Evolutionary conservation across 2,797 vertebrate genomes (phyloP).

Genomic region (Uromys caudimaculatus): DNA sequence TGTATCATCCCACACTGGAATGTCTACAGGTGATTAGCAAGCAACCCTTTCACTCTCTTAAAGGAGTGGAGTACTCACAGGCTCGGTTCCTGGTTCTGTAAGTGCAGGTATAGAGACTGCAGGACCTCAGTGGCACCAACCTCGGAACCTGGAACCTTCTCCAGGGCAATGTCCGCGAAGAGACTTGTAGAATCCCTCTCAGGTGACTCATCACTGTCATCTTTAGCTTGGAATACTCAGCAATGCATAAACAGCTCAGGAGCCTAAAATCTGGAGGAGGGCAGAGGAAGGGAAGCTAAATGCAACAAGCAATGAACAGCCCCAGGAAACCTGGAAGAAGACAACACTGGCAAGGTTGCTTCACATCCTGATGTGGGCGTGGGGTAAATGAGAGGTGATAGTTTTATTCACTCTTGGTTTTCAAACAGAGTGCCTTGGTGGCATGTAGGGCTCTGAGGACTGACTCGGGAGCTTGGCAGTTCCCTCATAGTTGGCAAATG

Average conservation of each 20-base stretch:
- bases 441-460: conserved; percentile 44
- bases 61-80: conserved; percentile 66
- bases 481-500: conserved; percentile 35
- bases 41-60: neutral
- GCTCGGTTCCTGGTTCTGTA: conserved; percentile 72
- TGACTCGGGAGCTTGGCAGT: conserved; percentile 32
- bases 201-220: conserved; percentile 42
- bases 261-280: conserved; percentile 22
- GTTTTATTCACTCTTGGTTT: conserved; percentile 14
- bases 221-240: conserved; percentile 35
- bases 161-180: neutral
- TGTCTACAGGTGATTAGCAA: neutral
- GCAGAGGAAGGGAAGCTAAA: conserved; percentile 21
- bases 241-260: conserved; percentile 3
- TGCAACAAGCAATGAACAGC: neutral
- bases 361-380: neutral
- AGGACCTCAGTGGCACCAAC: conserved; percentile 43
- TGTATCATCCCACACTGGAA: neutral
- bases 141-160: conserved; percentile 44
- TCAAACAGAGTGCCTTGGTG: neutral
- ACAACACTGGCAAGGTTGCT: neutral
- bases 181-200: neutral
- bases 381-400: neutral
- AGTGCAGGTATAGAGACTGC: conserved; percentile 77
- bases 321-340: neutral